Evolutionary conservation across 1,140 invertebrate species (phyloP).

Genomic region (Drosophila saltans): DNA sequence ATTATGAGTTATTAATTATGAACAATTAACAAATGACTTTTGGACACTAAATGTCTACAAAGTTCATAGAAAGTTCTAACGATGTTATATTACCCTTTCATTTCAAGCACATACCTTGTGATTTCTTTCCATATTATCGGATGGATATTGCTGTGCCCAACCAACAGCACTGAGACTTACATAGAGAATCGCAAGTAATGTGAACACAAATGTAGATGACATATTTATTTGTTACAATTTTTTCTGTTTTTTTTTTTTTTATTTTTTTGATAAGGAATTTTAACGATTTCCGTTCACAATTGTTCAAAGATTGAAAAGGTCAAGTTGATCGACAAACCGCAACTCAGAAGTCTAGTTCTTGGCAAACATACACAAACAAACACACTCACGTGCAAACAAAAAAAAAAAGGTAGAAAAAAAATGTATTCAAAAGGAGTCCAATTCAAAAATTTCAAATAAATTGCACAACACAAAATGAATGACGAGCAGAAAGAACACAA

Average conservation of each 20-base stretch:
- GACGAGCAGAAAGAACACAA: slow-evolving; percentile 58
- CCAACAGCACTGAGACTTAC: slow-evolving; percentile 41
- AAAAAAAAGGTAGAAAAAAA: slow-evolving; percentile 61
- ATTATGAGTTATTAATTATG: too few species aligned
- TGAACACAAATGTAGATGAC: slow-evolving; percentile 41
- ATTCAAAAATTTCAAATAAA: slow-evolving; percentile 14
- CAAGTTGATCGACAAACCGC: slow-evolving; percentile 56
- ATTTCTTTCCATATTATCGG: slow-evolving; percentile 49
- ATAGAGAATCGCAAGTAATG: slow-evolving; percentile 39
- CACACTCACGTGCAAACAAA: slow-evolving; percentile 65
- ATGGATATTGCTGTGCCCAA: slow-evolving; percentile 43
- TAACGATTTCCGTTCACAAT: slow-evolving; percentile 29
- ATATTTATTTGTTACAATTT: slow-evolving; percentile 35
- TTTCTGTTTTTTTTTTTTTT: slow-evolving; percentile 20
- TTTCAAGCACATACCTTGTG: slow-evolving; percentile 64
- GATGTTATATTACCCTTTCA: too few species aligned
- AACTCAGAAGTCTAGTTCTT: slow-evolving; percentile 49
- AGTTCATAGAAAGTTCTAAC: too few species aligned
- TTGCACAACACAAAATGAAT: slow-evolving; percentile 62
- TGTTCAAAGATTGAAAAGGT: slow-evolving; percentile 46
- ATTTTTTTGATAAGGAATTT: slow-evolving; percentile 39
- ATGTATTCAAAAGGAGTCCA: slow-evolving; percentile 12
- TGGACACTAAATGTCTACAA: too few species aligned
- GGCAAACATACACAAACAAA: slow-evolving; percentile 67
- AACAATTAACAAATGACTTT: too few species aligned